Evolutionary conservation across 2,113 vertebrate species (phyloP).

Genomic region (Pogona vitticeps): DNA sequence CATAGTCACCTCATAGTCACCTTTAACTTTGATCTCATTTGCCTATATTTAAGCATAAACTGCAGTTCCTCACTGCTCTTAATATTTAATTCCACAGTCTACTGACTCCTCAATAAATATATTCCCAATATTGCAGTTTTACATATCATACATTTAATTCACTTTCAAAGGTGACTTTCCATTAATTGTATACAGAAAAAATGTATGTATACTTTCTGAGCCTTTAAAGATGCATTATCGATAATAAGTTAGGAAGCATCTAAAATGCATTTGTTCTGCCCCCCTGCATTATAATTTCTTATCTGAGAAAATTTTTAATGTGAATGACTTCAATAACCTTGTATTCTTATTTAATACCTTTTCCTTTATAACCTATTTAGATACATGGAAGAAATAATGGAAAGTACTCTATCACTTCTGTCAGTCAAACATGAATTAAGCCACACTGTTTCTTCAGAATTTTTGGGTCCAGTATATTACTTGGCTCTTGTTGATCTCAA

Average conservation of each 20-base stretch:
- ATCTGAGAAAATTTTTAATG: not conserved
- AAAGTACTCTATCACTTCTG: conserved; percentile 90
- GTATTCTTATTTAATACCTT: not conserved
- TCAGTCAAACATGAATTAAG: conserved; percentile 75
- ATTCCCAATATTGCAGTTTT: not conserved
- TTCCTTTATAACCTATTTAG: conserved; percentile 64
- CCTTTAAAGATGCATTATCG: not conserved
- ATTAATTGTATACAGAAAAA: not conserved
- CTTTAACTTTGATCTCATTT: too few species aligned
- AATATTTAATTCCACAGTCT: not conserved
- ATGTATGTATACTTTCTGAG: not conserved
- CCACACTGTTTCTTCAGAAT: conserved; percentile 70
- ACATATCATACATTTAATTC: not conserved
- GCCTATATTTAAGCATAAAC: not conserved
- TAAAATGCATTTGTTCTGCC: not conserved
- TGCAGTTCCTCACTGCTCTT: too few species aligned
- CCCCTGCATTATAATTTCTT: not conserved
- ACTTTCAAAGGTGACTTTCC: not conserved
- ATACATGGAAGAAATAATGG: conserved; percentile 97
- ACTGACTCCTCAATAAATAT: not conserved
- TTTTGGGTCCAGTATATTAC: conserved; percentile 85
- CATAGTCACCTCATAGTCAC: too few species aligned
- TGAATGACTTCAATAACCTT: not conserved
- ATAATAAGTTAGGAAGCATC: not conserved
- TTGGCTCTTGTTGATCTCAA: conserved; percentile 89